Evolutionary conservation across 2,113 vertebrate genomes (phyloP).

Genomic region (Carassius gibelio): DNA sequence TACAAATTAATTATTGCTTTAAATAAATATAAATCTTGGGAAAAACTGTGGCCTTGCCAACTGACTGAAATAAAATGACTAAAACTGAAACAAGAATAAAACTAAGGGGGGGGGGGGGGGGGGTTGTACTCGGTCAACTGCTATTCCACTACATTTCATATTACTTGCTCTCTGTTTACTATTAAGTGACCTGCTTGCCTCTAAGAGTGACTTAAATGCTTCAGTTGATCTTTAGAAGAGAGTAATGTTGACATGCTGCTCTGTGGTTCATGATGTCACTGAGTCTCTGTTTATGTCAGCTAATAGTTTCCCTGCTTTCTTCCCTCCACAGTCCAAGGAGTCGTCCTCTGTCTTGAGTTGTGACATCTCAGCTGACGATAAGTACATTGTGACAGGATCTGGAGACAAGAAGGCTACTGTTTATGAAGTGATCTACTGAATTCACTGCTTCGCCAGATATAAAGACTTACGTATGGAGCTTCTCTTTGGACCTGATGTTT

Average conservation of each 20-base stretch:
- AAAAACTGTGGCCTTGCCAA: too few relatives aligned
- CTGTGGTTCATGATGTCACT: neutral
- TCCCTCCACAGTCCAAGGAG: slow-evolving; percentile 86
- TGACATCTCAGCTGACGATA: slow-evolving; percentile 95
- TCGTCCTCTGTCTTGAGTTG: slow-evolving; percentile 96
- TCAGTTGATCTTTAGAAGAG: neutral
- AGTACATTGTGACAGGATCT: slow-evolving; percentile 96
- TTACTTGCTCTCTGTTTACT: neutral
- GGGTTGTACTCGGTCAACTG: neutral
- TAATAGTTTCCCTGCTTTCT: slow-evolving; percentile 1
- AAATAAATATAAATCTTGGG: too few relatives aligned
- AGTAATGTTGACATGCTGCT: neutral
- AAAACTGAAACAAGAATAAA: neutral
- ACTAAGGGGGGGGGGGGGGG: neutral
- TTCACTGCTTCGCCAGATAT: slow-evolving; percentile 84
- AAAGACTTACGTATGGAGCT: slow-evolving; percentile 49
- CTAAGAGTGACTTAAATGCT: neutral
- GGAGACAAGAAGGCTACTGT: slow-evolving; percentile 98
- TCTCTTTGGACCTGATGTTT: slow-evolving; percentile 51
- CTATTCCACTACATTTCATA: neutral
- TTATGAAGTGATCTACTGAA: slow-evolving; percentile 96
- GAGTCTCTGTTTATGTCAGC: neutral
- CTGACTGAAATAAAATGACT: neutral
- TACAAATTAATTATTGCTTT: too few relatives aligned
- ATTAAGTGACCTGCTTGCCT: neutral